Conservation (phyloP, 1,140 invertebrate genomes). For the Ridgeia piscesae region DNA sequence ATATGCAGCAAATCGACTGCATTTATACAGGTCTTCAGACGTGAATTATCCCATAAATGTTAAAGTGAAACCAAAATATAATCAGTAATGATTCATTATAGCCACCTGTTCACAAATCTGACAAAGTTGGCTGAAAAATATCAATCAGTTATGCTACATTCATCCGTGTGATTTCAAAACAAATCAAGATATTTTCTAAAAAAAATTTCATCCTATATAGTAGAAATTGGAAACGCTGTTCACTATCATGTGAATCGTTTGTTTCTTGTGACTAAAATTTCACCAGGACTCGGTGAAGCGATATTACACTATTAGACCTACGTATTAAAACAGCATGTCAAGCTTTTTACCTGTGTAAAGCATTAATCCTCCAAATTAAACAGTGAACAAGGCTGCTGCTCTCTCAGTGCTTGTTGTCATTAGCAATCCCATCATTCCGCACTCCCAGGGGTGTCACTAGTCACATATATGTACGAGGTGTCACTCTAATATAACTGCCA, state of each 20-base stretch:
- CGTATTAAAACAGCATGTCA: not conserved
- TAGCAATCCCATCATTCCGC: not conserved
- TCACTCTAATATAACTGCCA: too few relatives aligned
- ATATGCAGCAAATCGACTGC: not conserved
- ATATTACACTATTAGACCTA: not conserved
- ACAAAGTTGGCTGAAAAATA: not conserved
- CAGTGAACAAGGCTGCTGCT: not conserved
- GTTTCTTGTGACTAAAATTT: not conserved
- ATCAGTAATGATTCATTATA: not conserved
- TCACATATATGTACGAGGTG: not conserved
- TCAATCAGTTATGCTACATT: not conserved
- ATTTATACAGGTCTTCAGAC: not conserved
- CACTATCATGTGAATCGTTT: not conserved
- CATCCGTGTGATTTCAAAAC: not conserved
- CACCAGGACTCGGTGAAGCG: not conserved
- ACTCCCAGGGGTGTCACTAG: not conserved
- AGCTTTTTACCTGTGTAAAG: not conserved
- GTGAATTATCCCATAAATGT: not conserved
- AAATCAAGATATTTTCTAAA: not conserved
- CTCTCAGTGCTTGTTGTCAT: not conserved
- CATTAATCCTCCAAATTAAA: not conserved
- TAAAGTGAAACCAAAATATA: not conserved
- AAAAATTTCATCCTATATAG: not conserved
- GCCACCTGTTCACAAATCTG: not conserved
- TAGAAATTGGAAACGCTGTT: not conserved